These are phyloP conservation scores for Tautogolabrus adspersus DNA, from an alignment of 2,113 vertebrate genomes.

Conservation along the genomic window DNA sequence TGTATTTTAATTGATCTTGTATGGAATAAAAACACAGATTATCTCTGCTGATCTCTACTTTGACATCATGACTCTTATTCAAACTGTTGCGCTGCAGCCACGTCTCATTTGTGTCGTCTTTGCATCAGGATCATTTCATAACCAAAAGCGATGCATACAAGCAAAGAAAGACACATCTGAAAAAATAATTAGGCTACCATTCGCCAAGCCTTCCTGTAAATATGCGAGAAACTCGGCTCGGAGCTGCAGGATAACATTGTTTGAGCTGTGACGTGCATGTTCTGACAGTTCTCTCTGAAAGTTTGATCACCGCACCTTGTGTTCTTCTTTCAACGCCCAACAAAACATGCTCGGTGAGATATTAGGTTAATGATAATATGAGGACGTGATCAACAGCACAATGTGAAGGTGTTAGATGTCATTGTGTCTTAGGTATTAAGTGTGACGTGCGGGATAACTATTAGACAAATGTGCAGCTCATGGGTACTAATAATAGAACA, in stretches of 20 bases:
- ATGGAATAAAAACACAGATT: too few relatives aligned
- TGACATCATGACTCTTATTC: too few relatives aligned
- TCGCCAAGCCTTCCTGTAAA: neutral
- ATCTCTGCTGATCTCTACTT: too few relatives aligned
- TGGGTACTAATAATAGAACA: neutral
- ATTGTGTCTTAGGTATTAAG: neutral
- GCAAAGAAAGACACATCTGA: too few relatives aligned
- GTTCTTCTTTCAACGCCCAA: neutral
- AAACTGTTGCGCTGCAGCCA: too few relatives aligned
- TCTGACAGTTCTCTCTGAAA: neutral
- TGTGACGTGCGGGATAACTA: too few relatives aligned
- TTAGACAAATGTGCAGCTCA: neutral
- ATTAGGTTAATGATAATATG: neutral
- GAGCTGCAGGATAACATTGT: constrained; percentile 27
- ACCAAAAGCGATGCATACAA: too few relatives aligned
- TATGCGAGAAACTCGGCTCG: neutral
- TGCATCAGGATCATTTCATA: neutral
- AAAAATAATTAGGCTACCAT: neutral
- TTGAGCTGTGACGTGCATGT: neutral
- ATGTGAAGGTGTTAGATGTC: neutral
- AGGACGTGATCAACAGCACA: neutral
- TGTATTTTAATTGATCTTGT: too few relatives aligned
- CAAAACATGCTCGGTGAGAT: neutral
- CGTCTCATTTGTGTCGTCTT: too few relatives aligned
- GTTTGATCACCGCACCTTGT: constrained; percentile 15